Evolutionary conservation across 1,140 invertebrate species (phyloP).

Genomic region (Samia ricini): DNA sequence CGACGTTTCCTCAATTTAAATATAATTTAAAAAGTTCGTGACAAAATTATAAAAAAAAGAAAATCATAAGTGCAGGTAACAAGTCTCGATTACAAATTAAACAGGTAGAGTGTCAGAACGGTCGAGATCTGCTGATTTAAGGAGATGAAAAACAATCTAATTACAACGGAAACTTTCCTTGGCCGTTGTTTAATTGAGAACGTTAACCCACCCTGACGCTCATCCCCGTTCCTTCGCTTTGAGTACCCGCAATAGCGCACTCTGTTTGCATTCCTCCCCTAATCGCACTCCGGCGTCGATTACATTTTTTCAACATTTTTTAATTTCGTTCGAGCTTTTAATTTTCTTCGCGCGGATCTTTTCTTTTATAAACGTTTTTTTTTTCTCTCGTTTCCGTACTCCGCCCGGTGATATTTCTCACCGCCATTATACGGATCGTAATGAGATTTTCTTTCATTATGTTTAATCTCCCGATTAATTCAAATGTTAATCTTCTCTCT

Average conservation of each 20-base stretch:
- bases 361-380: conserved; percentile 51
- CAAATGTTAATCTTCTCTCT: conserved; percentile 72
- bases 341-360: conserved; percentile 71
- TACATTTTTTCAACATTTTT: conserved; percentile 76
- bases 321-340: conserved; percentile 74
- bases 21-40: conserved; percentile 41
- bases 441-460: conserved; percentile 78
- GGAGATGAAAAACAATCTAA: conserved; percentile 75
- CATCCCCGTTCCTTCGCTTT: conserved; percentile 18
- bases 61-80: conserved; percentile 64
- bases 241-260: background rate
- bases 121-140: conserved; percentile 62
- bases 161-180: conserved; percentile 65
- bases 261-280: conserved; percentile 25
- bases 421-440: conserved; percentile 72
- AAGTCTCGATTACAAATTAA: conserved; percentile 77
- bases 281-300: conserved; percentile 64
- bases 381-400: conserved; percentile 46
- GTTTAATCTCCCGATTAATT: conserved; percentile 78
- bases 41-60: conserved; percentile 46
- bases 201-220: conserved; percentile 38
- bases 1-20: conserved; percentile 35
- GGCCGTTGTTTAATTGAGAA: conserved; percentile 73
- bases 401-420: conserved; percentile 67
- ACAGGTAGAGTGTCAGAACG: conserved; percentile 61